These are phyloP conservation scores for Atta colombica DNA, from an alignment of 1,140 invertebrate genomes.

Conservation along the genomic window DNA sequence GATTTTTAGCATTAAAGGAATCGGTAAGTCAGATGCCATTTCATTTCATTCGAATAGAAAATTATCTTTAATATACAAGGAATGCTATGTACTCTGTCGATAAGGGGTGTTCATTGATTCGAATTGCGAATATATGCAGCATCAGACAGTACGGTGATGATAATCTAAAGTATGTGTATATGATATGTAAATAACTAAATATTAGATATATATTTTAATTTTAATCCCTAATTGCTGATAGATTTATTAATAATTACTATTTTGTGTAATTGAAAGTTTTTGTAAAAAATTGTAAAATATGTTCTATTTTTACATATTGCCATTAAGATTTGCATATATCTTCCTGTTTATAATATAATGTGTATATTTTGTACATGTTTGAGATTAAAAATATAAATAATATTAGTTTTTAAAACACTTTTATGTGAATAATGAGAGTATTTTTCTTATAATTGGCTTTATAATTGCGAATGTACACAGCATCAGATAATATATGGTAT, in stretches of 20 bases:
- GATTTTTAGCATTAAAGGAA: slow-evolving; percentile 98
- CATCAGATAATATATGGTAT: too few species aligned
- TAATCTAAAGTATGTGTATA: neutral
- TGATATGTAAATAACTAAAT: slow-evolving; percentile 11
- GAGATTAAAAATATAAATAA: slow-evolving; percentile 1
- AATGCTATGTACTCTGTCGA: slow-evolving; percentile 16
- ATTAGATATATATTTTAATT: neutral
- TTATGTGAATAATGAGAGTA: neutral
- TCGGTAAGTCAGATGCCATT: slow-evolving; percentile 88
- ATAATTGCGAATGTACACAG: neutral
- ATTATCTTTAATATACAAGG: neutral
- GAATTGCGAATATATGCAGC: neutral
- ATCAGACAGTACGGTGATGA: neutral
- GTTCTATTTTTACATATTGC: neutral
- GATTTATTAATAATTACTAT: neutral
- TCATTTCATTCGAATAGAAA: neutral
- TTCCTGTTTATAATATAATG: neutral
- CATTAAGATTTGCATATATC: neutral
- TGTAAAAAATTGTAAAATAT: neutral
- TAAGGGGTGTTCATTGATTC: slow-evolving; percentile 30
- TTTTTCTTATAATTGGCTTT: neutral
- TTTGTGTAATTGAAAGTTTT: neutral
- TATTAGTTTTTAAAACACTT: neutral
- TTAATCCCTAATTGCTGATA: neutral
- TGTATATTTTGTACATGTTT: neutral